Percentiles rank a stretch among this genome's conserved stretches.
These are phyloP conservation scores for Flabesymbios commensalis DNA, from an alignment of 2,888 invertebrate genomes.

Conservation along the genomic window DNA sequence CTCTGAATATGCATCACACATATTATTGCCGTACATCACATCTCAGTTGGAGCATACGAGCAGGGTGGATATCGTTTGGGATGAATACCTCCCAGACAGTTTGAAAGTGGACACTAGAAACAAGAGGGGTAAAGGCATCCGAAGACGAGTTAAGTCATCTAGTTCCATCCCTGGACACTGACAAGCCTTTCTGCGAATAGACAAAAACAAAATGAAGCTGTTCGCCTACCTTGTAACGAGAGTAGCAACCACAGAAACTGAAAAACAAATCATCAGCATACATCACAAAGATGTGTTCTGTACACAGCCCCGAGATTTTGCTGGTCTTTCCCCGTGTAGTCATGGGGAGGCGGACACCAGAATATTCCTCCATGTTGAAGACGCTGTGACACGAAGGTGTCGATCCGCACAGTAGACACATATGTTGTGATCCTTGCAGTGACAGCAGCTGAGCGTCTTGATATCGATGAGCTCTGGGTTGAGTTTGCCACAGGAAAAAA, in stretches of 20 bases:
- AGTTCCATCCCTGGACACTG: constrained; percentile 24
- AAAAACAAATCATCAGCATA: constrained; percentile 17
- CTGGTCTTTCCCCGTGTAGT: constrained; percentile 5
- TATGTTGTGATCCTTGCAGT: constrained; percentile 29
- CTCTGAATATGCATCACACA: constrained; percentile 23
- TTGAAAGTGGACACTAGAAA: constrained; percentile 29
- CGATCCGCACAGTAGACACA: constrained; percentile 31
- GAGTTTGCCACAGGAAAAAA: constrained; percentile 27
- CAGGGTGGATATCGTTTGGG: constrained; percentile 32
- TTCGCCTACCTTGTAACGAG: constrained; percentile 18
- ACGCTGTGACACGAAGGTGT: constrained; percentile 19
- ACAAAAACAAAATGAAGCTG: constrained; percentile 18
- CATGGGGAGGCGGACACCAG: constrained; percentile 28
- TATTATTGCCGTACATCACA: constrained; percentile 21
- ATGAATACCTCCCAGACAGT: constrained; percentile 25
- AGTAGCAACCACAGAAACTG: background rate
- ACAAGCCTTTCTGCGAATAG: constrained; percentile 17
- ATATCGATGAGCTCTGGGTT: constrained; percentile 22
- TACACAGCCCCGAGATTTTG: background rate
- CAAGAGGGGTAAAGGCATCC: constrained; percentile 30
- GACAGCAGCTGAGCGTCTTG: background rate
- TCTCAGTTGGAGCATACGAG: constrained; percentile 16
- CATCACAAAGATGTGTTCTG: constrained; percentile 8
- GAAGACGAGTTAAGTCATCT: constrained; percentile 9
- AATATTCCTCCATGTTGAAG: constrained; percentile 26